Base-by-base conservation (phyloP, 1,140 invertebrate species). In the Proctacanthus coquilletti region DNA sequence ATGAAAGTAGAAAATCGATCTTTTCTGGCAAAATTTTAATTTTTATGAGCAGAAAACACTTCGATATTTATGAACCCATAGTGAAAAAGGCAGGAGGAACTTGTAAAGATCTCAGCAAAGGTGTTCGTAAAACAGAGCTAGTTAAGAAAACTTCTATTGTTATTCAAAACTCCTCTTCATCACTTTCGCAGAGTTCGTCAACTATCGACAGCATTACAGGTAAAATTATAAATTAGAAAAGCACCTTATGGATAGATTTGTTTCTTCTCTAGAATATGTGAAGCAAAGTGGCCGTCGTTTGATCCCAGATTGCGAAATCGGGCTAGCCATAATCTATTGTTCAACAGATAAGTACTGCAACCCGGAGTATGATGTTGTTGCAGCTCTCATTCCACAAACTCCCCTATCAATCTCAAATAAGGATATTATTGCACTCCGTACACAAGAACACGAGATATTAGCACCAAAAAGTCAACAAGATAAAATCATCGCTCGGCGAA, bases 231-330 rank as follows among this genome's bases (percentile, higher is more conserved):
- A 27, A 9, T 27, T 27, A 9, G 13, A 18, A 21, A 10, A 17
- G 4, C n/a, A n/a, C 18, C 5, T 20, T n/a, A 6, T 10, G 14
- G 11, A 11, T 11, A 5, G 21, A 10, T 21, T 9, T 3, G 18
- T 6, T 2, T 9, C 3, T 18, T 55, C 60, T 44, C 41, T 56
- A 49, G 60, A 56, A 19, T 60, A 59, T 39, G 50, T 72, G 39
- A 66, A 66, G 40, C 56, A 45, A 21, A 63, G 63, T 38, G 62
- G 58, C 2, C 66, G 68, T 42, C 65, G 74, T 37, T 47, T 71
- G 25, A 64, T 79, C 40, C 65, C 70, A 34, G 75, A 79, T 55
- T 65, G 69, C 6, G 77, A 80, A 50, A 71, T 80, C 40, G 74
- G 73, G 8, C 60, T 75, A 29, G 73, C 76, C 14, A 66, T 77